phyloP scores from a whole-genome alignment of 1,140 invertebrate species.

The Drosophila bocki region DNA sequence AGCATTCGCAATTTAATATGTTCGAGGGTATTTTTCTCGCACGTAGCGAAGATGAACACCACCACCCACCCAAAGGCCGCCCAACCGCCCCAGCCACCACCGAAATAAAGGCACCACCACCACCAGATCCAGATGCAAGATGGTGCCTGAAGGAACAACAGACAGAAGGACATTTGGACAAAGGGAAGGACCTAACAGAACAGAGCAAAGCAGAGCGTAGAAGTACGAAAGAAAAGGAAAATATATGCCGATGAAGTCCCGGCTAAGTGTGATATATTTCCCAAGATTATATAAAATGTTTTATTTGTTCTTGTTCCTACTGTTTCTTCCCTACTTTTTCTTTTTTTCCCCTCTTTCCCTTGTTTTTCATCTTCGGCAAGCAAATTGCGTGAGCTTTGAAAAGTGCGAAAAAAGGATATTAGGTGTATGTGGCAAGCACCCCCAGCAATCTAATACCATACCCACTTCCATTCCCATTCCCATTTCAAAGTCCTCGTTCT shows the following conservation, averaged over 20 bases:
- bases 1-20: slow-evolving; percentile 85
- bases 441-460: slow-evolving; percentile 7
- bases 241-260: slow-evolving; percentile 41
- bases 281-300: slow-evolving; percentile 85
- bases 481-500: background rate
- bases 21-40: slow-evolving; percentile 83
- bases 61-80: slow-evolving; percentile 27
- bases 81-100: slow-evolving; percentile 32
- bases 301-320: slow-evolving; percentile 78
- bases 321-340: slow-evolving; percentile 18
- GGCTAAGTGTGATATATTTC: slow-evolving; percentile 85
- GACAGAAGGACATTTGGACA: slow-evolving; percentile 57
- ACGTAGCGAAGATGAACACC: slow-evolving; percentile 79
- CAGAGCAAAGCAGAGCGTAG: slow-evolving; percentile 10
- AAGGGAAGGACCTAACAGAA: slow-evolving; percentile 36
- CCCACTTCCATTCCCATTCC: slow-evolving; percentile 8
- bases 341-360: background rate
- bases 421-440: slow-evolving; percentile 54
- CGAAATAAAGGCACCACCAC: slow-evolving; percentile 15
- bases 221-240: slow-evolving; percentile 43
- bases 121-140: slow-evolving; percentile 58
- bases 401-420: slow-evolving; percentile 66
- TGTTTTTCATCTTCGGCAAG: slow-evolving; percentile 55
- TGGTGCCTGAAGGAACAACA: slow-evolving; percentile 73
- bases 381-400: slow-evolving; percentile 74